These are phyloP conservation scores for Bradypus variegatus DNA, from an alignment of 2,797 vertebrate genomes.

Conservation along the genomic window DNA sequence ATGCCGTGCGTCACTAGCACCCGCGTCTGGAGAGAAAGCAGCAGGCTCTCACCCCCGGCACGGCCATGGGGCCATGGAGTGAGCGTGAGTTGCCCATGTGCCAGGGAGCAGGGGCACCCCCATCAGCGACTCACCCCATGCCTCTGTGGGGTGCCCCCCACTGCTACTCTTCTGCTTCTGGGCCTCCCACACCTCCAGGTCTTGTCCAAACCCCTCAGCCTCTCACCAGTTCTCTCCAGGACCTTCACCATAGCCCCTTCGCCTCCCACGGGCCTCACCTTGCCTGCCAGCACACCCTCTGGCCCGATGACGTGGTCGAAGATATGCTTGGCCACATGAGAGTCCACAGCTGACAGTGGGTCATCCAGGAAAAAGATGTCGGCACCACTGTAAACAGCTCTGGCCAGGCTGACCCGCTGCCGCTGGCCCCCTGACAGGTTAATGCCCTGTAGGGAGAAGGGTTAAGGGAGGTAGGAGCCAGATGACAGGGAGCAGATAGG, in stretches of 20 bases:
- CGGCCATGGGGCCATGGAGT: not conserved
- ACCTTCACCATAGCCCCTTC: no score
- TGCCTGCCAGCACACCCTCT: conserved; percentile 84
- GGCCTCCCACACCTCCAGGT: not conserved
- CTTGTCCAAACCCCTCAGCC: no score
- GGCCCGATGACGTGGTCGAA: conserved; percentile 95
- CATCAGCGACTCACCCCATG: not conserved
- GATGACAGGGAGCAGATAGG: not conserved
- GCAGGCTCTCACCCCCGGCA: not conserved
- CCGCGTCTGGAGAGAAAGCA: conserved; percentile 79
- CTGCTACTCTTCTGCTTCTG: not conserved
- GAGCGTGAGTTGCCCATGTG: not conserved
- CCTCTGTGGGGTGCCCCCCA: not conserved
- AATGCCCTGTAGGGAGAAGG: conserved; percentile 82
- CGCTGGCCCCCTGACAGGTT: conserved; percentile 96
- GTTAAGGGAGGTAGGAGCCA: not conserved
- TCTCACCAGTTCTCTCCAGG: not conserved
- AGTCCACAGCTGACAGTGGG: conserved; percentile 93
- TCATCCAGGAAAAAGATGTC: conserved; percentile 93
- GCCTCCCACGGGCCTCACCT: conserved; percentile 73
- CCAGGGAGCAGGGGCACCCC: not conserved
- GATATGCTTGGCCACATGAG: conserved; percentile 95
- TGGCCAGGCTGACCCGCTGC: conserved; percentile 92
- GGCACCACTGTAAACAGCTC: conserved; percentile 87
- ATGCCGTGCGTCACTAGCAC: conserved; percentile 93